Percentiles rank a stretch among this genome's conserved stretches.
Conservation (phyloP, 2,797 vertebrate genomes). For the Sebastes elongatus region DNA sequence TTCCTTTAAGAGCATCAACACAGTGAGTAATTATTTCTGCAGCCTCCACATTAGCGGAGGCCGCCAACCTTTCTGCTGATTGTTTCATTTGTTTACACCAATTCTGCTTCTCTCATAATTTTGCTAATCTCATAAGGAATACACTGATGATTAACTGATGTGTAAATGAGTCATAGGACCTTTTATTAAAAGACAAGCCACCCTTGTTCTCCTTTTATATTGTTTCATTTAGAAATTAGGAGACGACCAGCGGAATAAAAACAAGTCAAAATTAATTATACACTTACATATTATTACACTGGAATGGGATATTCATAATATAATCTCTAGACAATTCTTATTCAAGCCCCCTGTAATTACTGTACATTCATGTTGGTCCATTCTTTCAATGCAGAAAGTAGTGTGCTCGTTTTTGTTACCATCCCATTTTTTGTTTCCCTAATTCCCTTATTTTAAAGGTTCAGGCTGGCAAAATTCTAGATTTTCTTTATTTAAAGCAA, state of each 20-base stretch:
- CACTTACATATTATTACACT: not conserved
- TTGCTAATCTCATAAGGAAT: constrained; percentile 7
- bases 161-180: constrained; percentile 8
- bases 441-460: not conserved
- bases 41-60: not conserved
- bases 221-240: not conserved
- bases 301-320: not conserved
- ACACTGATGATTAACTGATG: constrained; percentile 13
- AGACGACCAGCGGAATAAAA: not conserved
- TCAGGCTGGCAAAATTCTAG: not conserved
- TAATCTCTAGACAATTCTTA: no score
- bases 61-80: constrained; percentile 6
- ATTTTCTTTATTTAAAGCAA: not conserved
- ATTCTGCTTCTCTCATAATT: constrained; percentile 22
- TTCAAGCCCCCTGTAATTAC: not conserved
- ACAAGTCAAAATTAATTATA: not conserved
- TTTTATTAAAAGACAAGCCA: constrained; percentile 16
- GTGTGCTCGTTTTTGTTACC: not conserved
- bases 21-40: not conserved
- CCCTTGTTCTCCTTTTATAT: constrained; percentile 12
- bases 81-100: constrained; percentile 42
- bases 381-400: not conserved
- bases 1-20: not conserved
- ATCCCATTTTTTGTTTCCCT: not conserved
- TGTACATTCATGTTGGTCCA: not conserved